Evolutionary conservation across 2,888 invertebrate genomes (phyloP).

Genomic region (Polyommatus iphigenia): DNA sequence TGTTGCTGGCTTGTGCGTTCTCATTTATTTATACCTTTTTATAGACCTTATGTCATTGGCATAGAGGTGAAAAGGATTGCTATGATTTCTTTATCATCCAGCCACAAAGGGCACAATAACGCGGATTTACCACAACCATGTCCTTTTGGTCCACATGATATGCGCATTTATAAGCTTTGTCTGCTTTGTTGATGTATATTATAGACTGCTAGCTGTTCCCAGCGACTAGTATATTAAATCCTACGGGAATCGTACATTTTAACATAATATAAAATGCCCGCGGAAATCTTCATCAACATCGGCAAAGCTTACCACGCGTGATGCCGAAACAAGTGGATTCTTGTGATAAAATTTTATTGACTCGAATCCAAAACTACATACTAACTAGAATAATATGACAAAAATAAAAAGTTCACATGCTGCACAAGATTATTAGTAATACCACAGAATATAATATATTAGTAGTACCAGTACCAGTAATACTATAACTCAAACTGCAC

Average conservation of each 20-base stretch:
- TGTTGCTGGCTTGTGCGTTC: conserved; percentile 31
- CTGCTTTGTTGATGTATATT: conserved; percentile 29
- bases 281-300: too few relatives aligned
- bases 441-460: too few relatives aligned
- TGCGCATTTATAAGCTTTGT: conserved; percentile 65
- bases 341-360: too few relatives aligned
- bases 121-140: conserved; percentile 63
- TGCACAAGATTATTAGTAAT: too few relatives aligned
- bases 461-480: too few relatives aligned
- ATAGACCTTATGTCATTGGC: conserved; percentile 34
- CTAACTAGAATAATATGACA: too few relatives aligned
- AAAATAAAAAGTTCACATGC: too few relatives aligned
- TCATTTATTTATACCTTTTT: not conserved
- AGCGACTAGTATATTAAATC: not conserved
- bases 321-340: not conserved
- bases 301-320: too few relatives aligned
- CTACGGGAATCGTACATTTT: not conserved
- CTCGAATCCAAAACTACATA: too few relatives aligned
- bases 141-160: conserved; percentile 58
- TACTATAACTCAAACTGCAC: too few relatives aligned
- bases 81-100: conserved; percentile 59
- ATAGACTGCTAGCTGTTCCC: not conserved
- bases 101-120: conserved; percentile 63
- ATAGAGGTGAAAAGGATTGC: conserved; percentile 44
- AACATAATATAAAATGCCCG: too few relatives aligned